These are phyloP conservation scores for Mus caroli DNA, from an alignment of 2,797 vertebrate species.

Conservation along the genomic window DNA sequence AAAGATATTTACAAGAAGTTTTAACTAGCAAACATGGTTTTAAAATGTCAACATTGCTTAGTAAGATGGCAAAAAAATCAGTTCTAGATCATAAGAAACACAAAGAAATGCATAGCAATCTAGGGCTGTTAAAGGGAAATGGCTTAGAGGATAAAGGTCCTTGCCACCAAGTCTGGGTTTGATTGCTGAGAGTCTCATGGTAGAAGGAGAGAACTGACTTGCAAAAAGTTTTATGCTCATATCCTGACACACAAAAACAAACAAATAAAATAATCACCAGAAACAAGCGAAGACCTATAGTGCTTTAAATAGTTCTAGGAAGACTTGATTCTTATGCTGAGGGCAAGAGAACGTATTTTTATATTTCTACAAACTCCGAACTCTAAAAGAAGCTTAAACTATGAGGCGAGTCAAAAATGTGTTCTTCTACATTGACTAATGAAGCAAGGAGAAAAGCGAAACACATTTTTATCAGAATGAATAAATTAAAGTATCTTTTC, in stretches of 20 bases:
- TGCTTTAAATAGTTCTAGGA: background rate
- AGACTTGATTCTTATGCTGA: background rate
- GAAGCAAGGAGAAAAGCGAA: conserved; percentile 36
- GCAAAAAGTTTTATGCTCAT: background rate
- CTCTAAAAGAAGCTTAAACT: background rate
- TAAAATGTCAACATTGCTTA: background rate
- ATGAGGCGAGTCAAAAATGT: background rate
- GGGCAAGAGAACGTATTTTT: background rate
- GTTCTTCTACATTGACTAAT: conserved; percentile 15
- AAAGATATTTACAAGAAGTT: background rate
- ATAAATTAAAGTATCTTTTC: conserved; percentile 47
- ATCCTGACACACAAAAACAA: background rate
- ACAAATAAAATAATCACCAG: background rate
- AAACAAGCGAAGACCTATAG: background rate
- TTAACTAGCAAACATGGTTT: background rate
- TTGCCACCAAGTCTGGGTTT: background rate
- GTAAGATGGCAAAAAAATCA: background rate
- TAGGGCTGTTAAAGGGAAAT: background rate
- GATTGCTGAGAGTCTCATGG: background rate
- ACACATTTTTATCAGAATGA: conserved; percentile 46
- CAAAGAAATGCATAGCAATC: background rate
- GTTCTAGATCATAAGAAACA: background rate
- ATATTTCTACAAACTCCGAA: conserved; percentile 25
- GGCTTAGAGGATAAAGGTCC: background rate
- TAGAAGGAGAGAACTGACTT: background rate